A percentile compares a stretch with the other conserved stretches of the same genome.
Evolutionary conservation across 2,797 vertebrate genomes (phyloP).

Genomic region (Siniperca obscura): DNA sequence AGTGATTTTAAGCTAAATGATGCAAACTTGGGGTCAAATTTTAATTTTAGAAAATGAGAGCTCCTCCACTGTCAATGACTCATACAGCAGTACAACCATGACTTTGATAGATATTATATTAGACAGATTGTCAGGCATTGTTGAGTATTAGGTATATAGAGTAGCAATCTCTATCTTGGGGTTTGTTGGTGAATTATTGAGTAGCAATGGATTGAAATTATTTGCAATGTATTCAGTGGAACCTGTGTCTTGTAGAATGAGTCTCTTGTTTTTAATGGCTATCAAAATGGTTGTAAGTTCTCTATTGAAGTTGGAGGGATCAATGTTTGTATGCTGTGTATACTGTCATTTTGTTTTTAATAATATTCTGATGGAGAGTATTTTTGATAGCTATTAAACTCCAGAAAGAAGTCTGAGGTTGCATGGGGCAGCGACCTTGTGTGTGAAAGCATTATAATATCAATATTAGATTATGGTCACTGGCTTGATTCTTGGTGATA

Average conservation of each 20-base stretch:
- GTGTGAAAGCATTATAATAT: conserved; percentile 58
- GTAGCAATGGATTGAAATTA: conserved; percentile 81
- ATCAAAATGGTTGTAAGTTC: conserved; percentile 80
- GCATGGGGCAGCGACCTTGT: conserved; percentile 57
- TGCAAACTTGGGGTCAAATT: conserved; percentile 49
- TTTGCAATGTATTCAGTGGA: conserved; percentile 79
- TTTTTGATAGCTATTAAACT: conserved; percentile 87
- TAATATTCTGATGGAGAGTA: conserved; percentile 65
- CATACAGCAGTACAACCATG: conserved; percentile 72
- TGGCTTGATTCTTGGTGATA: conserved; percentile 59
- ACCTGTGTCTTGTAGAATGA: conserved; percentile 80
- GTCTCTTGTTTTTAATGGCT: conserved; percentile 84
- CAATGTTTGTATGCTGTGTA: conserved; percentile 70
- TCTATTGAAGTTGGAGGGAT: conserved; percentile 65
- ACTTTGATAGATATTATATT: conserved; percentile 77
- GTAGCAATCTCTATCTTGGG: conserved; percentile 84
- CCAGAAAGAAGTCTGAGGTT: conserved; percentile 69
- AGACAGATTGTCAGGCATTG: conserved; percentile 79
- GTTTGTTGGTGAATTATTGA: conserved; percentile 84
- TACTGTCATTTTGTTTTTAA: conserved; percentile 66
- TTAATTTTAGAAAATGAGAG: conserved; percentile 28
- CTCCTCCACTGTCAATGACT: conserved; percentile 32
- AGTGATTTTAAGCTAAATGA: conserved; percentile 64
- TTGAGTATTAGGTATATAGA: conserved; percentile 86
- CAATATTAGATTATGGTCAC: conserved; percentile 57